Evolutionary conservation across 1,140 invertebrate genomes (phyloP), one percentile per base, ranked within the genome.

Genomic region (Cyclargus thomasi): DNA sequence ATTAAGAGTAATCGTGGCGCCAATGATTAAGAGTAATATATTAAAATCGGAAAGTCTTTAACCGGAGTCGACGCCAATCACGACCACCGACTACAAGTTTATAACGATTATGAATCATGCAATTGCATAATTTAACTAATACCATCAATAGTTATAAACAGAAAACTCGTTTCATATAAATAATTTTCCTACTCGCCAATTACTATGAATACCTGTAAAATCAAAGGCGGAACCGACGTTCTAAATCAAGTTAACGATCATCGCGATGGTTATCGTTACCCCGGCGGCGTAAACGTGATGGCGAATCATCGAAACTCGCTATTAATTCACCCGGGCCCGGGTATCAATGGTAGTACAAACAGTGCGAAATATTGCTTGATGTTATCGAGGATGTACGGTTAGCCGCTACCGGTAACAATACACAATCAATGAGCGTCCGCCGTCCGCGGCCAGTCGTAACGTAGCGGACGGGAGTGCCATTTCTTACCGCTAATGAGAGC

Each of bases 401-500:
- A 72, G 62, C 35, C 53, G 21, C 20, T 47, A 62, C 36, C 57
- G 70, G 77, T 73, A 81, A 86, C 78, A 81, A 84, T 81, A 76
- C 73, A 72, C 75, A 81, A 82, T 85, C 83, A 85, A 88, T 85
- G 78, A 77, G 67, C 69, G 77, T 78, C 74, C 67, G 55, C 67
- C 69, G 77, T 78, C 74, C 67, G 55, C 67, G 68, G 64, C 59
- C 64, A 71, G 66, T 79, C 71, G 74, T 79, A 76, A 78, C 76
- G 74, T 83, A 80, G 82, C 80, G 74, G 39, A 47, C 39, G 79
- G 78, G 62, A 71, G 70, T 74, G 81, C 73, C 70, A 77, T 73
- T 76, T 74, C 75, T 83, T 80, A 80, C 80, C 77, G 76, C 80
- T 85, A 83, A 83, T 85, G 81, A 85, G 80, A 73, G 71, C 70